phyloP scores from a whole-genome alignment of 2,888 invertebrate species.

The Drosophila phalerata region DNA sequence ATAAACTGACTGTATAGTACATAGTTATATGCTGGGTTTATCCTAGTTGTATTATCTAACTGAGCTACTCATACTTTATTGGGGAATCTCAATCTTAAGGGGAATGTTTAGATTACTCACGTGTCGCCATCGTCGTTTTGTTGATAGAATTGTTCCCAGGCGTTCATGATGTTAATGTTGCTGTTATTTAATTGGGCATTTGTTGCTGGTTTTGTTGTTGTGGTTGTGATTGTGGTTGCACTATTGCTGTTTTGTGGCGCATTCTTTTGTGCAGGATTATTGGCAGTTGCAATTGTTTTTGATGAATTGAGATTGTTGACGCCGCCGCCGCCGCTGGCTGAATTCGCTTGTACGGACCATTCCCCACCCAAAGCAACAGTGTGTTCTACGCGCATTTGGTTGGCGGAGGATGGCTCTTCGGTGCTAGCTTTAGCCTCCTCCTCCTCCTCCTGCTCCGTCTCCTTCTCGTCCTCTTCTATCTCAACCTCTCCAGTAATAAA shows the following conservation, averaged over 20 bases:
- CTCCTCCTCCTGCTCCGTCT: constrained; percentile 29
- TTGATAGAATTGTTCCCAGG: constrained; percentile 89
- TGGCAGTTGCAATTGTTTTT: constrained; percentile 39
- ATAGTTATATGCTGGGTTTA: neutral
- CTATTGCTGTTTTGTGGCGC: constrained; percentile 34
- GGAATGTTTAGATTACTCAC: constrained; percentile 87
- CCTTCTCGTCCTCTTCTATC: constrained; percentile 37
- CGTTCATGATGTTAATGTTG: constrained; percentile 82
- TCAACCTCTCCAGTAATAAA: constrained; percentile 58
- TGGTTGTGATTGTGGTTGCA: constrained; percentile 28
- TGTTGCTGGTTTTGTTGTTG: constrained; percentile 9
- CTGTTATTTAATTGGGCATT: constrained; percentile 13
- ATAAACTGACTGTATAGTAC: neutral
- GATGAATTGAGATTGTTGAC: constrained; percentile 63
- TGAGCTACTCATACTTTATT: neutral
- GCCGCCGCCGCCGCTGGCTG: constrained; percentile 46
- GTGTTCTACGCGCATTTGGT: constrained; percentile 88
- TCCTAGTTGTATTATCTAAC: neutral
- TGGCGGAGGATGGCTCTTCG: constrained; percentile 51
- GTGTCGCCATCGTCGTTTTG: constrained; percentile 95
- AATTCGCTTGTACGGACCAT: constrained; percentile 85
- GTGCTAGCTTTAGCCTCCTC: constrained; percentile 44
- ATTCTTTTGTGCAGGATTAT: constrained; percentile 32
- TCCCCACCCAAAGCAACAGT: constrained; percentile 88
- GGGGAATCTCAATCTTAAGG: constrained; percentile 41